Base-by-base conservation (phyloP, 1,140 invertebrate genomes). In the Holcopasites calliopsidis region DNA sequence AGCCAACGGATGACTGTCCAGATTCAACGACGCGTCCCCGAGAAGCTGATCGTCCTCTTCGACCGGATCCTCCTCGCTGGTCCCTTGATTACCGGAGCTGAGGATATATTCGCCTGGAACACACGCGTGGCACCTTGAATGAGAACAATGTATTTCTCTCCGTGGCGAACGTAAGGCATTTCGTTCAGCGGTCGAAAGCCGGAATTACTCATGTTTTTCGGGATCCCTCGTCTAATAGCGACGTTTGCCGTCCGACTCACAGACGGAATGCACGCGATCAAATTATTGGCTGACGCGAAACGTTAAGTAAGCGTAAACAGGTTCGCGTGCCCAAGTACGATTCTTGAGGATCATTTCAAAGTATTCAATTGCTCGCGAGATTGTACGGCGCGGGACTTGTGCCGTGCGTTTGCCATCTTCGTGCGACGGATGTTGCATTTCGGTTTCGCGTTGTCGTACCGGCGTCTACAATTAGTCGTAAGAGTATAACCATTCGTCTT, bases 91-190 rank as follows among this genome's bases (percentile, higher is more conserved):
- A 2, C 84, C 81, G 3, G 87, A 77, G 64, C 64, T 89, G 23
- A 91, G 85, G n/a, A 91, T 92, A 38, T 91, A 90, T 78, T 92
- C 91, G 18, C 91, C 91, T 92, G 84, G 8, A 76, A 83, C 26
- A 68, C 16, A 55, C 47, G 7, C 0, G n/a, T n/a, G n/a, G n/a
- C n/a, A n/a, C n/a, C n/a, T n/a, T n/a, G n/a, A 44, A 44, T 44
- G 11, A 10, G 18, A 44, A 44, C 42, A 44, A n/a, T 10, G 28
- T 35, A 8, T 16, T 60, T 5, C 16, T 33, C 10, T 6, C 11
- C 28, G 8, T 62, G 10, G n/a, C 2, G 42, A 44, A 13, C 13
- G 38, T 13, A n/a, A n/a, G 38, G 38, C 38, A 40, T 13, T 40
- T 13, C 6, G 6, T 44, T 13, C 8, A 44, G 11, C 8, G 42